Base-by-base conservation (phyloP, 2,888 invertebrate genomes). In the Oegoconia quadripuncta region DNA sequence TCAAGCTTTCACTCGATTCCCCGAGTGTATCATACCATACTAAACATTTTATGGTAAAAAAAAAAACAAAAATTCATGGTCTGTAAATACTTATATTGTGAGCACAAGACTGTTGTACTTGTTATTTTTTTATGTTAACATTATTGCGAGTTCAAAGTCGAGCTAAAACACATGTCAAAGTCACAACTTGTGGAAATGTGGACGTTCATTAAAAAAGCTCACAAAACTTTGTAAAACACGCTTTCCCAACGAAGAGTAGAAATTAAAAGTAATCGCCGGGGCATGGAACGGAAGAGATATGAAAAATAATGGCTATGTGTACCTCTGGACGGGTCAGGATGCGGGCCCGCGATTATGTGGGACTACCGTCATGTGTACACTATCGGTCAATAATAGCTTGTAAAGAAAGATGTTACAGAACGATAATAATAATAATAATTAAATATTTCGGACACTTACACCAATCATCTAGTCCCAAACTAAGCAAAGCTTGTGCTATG, bases 191-290 rank as follows among this genome's bases (percentile, higher is more conserved):
- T 64, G 63, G 62, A 58, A 52, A 55, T 63, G 66, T 64, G 63
- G 62, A 58, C 53, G 55, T 68, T 73, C 65, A 72, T 77, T 77
- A 63, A 72, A 74, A 70, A 72, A 64, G 61, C 59, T 53, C 63
- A 70, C 67, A 71, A 64, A 66, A 66, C 63, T 75, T 76, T 69
- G 67, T 70, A 64, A 59, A 64, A 73, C 74, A 71, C 64, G 72
- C 59, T 66, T 74, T 70, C 68, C 62, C 60, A 62, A 58, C 59
- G 58, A 68, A 73, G 65, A 66, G 70, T 68, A 62, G 65, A 65
- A 73, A 80, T 79, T 81, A 81, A 82, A 82, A 81, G 64, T 80
- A 76, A 84, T 80, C 69, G 68, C 59, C 54, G 59, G 42, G 43
- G 55, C 56, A 60, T 57, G 64, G 62, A 61, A 66, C 69, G 74